Evolutionary conservation across 2,797 vertebrate species (phyloP), one percentile per base, ranked within the genome.

Genomic region (Acipenser transmontanus): DNA sequence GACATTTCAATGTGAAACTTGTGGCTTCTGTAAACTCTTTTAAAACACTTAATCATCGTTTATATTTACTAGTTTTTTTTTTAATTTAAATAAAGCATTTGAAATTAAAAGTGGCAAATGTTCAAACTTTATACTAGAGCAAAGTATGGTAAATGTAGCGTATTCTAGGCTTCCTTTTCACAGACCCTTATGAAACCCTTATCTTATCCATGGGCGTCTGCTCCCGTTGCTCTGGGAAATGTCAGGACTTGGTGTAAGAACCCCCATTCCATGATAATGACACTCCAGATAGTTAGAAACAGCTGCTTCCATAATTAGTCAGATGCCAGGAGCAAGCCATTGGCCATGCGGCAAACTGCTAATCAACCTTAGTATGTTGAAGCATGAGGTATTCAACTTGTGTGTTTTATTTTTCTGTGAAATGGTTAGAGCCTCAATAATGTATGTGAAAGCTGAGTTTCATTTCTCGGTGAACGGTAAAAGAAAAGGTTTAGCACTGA

Each of bases 231-330:
- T 57, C 10, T 12, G 11, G 54, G 54, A 57, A 57, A 57, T 10
- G 1, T 17, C 17, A 17, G 1, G 17, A 17, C 17, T 17, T 57
- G 6, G 12, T 57, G 11, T 14, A 7, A 57, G 52, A 48, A 51
- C 20, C 48, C 1, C 71, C 70, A 60, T 78, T 77, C 66, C 68
- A 69, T 13, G 69, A 51, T 50, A 68, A 12, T 83, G 77, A 81
- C 78, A 77, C 72, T 68, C 52, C 69, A 69, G n/a, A 76, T 81
- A 77, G 61, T 76, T 82, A 78, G 83, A 78, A 80, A 72, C 79
- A 89, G 78, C 80, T 82, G 77, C 7, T 1, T 59, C 73, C 73
- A 76, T 68, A 72, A 71, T 67, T 66, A 54, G 60, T 50, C 63
- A 68, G 71, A 73, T 70, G 73, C 66, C 72, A 74, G 69, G 64